Conservation (phyloP, 2,797 vertebrate genomes). For the Hoplostethus mediterraneus region DNA sequence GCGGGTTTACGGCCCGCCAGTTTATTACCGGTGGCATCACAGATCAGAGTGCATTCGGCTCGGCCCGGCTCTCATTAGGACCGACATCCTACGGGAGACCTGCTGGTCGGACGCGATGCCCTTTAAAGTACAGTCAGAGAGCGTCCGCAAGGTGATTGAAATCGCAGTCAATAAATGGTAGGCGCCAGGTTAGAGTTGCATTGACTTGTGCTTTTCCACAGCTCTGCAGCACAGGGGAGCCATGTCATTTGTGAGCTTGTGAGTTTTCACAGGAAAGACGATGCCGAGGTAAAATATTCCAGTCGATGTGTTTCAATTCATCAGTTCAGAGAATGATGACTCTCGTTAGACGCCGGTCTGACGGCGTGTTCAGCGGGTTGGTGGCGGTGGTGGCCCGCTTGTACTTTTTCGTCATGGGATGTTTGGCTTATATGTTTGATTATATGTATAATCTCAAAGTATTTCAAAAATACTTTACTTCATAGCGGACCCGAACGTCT, state of each 20-base stretch:
- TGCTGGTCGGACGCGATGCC: conserved; percentile 54
- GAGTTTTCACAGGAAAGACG: conserved; percentile 30
- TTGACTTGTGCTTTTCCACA: conserved; percentile 6
- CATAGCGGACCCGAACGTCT: conserved; percentile 28
- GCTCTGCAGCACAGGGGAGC: conserved; percentile 8
- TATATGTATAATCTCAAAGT: conserved; percentile 48
- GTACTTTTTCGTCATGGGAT: conserved; percentile 36
- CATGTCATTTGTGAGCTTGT: neutral
- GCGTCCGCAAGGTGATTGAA: conserved; percentile 32
- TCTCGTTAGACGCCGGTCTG: conserved; percentile 24
- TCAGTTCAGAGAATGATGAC: conserved; percentile 25
- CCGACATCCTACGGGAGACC: conserved; percentile 64
- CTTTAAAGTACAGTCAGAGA: conserved; percentile 60
- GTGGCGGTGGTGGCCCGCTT: conserved; percentile 43
- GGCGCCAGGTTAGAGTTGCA: conserved; percentile 18
- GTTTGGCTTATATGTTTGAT: conserved; percentile 44
- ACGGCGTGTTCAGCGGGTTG: conserved; percentile 14
- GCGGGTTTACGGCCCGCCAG: conserved; percentile 58
- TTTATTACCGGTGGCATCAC: conserved; percentile 72
- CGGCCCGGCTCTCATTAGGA: conserved; percentile 63
- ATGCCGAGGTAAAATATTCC: conserved; percentile 32
- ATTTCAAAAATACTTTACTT: conserved; percentile 55
- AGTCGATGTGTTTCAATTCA: conserved; percentile 17
- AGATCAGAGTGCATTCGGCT: conserved; percentile 64
- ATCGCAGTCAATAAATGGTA: conserved; percentile 9